Evolutionary conservation across 2,888 invertebrate species (phyloP).

Genomic region (Drosophila birchii): DNA sequence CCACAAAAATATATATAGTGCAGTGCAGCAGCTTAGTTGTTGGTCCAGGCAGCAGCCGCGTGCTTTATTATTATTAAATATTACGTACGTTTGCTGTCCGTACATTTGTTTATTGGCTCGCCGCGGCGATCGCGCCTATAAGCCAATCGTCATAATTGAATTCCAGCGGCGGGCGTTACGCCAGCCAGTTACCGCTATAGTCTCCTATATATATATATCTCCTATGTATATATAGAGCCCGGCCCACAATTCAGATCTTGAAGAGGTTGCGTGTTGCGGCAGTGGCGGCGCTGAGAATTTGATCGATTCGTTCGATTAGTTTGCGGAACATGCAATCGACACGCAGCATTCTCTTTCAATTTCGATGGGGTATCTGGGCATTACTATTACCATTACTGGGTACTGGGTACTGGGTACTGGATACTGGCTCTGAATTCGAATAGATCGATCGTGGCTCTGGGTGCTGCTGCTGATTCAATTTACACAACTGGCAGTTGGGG

Average conservation of each 20-base stretch:
- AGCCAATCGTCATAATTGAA: conserved; percentile 80
- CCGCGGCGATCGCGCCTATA: conserved; percentile 60
- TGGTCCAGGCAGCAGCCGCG: conserved; percentile 11
- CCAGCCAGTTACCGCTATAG: conserved; percentile 61
- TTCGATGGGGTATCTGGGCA: conserved; percentile 14
- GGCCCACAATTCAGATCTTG: conserved; percentile 9
- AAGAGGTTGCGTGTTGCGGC: conserved; percentile 62
- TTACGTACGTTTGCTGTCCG: conserved; percentile 73
- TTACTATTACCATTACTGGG: conserved; percentile 2
- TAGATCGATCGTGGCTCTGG: conserved; percentile 29
- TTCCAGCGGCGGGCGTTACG: conserved; percentile 81
- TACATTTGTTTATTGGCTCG: conserved; percentile 76
- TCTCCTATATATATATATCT: conserved; percentile 6
- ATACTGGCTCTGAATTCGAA: conserved; percentile 1
- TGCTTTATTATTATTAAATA: conserved; percentile 76
- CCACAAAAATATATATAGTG: conserved; percentile 11
- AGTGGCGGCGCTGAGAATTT: conserved; percentile 70
- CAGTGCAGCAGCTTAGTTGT: conserved; percentile 24
- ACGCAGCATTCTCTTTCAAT: conserved; percentile 79
- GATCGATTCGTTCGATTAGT: conserved; percentile 80
- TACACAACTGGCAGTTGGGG: conserved; percentile 48
- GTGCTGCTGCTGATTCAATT: conserved; percentile 71
- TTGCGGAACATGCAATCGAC: conserved; percentile 79
- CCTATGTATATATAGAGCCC: conserved; percentile 6
- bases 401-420: neutral